These are phyloP conservation scores for Bubo scandiacus DNA, from an alignment of 2,113 vertebrate species.

Conservation along the genomic window DNA sequence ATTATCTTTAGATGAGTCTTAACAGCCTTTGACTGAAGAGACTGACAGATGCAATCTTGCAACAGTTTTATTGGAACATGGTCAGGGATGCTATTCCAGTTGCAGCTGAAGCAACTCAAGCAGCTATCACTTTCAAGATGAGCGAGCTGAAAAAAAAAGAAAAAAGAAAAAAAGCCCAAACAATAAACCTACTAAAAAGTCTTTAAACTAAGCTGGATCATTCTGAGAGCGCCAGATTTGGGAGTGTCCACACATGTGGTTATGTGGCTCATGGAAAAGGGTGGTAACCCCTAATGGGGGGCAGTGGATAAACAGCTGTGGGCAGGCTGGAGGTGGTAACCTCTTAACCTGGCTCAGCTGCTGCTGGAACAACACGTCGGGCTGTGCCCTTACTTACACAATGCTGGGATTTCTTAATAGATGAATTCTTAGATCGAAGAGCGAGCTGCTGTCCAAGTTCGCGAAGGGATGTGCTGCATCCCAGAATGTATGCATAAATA, in stretches of 20 bases:
- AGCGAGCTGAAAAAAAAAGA: neutral
- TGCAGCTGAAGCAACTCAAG: constrained; percentile 24
- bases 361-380: neutral
- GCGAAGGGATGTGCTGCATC: constrained; percentile 14
- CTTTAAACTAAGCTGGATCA: neutral
- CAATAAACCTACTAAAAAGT: constrained; percentile 17
- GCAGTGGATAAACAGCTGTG: constrained; percentile 51
- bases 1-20: neutral
- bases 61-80: neutral
- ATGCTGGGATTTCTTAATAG: constrained; percentile 5
- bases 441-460: constrained; percentile 31
- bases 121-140: constrained; percentile 24
- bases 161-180: neutral
- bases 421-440: constrained; percentile 18
- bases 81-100: constrained; percentile 14
- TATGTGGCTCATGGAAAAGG: constrained; percentile 54
- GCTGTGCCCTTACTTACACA: constrained; percentile 29
- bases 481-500: constrained; percentile 33
- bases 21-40: neutral
- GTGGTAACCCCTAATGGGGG: constrained; percentile 60
- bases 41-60: neutral
- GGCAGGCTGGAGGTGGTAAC: constrained; percentile 32
- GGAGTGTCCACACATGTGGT: constrained; percentile 53
- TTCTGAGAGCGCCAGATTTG: constrained; percentile 39
- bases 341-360: constrained; percentile 45